Evolutionary conservation across 2,113 vertebrate species (phyloP).

Genomic region (Chloebia gouldiae): DNA sequence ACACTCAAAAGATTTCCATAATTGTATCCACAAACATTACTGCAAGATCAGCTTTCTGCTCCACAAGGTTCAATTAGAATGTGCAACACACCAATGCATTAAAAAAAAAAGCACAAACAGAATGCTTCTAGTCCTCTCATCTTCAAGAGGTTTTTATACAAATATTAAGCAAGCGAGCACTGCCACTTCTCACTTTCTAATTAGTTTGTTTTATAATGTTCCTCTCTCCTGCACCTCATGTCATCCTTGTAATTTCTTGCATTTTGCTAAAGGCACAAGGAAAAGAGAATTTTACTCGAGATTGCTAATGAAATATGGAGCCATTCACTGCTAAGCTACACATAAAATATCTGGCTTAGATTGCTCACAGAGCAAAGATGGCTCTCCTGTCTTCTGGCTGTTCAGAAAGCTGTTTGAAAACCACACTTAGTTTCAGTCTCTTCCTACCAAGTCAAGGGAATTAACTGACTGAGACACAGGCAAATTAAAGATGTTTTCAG

Average conservation of each 20-base stretch:
- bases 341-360: background rate
- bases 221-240: background rate
- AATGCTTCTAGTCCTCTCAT: background rate
- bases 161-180: background rate
- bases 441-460: background rate
- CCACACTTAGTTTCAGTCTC: background rate
- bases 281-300: background rate
- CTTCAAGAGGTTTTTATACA: background rate
- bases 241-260: conserved; percentile 3
- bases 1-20: conserved; percentile 39
- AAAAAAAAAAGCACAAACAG: background rate
- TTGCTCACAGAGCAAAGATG: background rate
- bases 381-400: background rate
- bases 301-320: background rate
- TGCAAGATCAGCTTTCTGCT: conserved; percentile 42
- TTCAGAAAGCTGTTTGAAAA: background rate
- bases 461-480: background rate
- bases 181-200: background rate
- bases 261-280: background rate
- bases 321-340: background rate
- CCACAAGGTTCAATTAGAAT: conserved; percentile 46
- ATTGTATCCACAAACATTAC: background rate
- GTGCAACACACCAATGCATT: background rate
- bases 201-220: background rate
- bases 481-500: background rate